Percentiles rank a stretch among this genome's conserved stretches.
Evolutionary conservation across 2,888 invertebrate genomes (phyloP).

Genomic region (Bugula neritina): DNA sequence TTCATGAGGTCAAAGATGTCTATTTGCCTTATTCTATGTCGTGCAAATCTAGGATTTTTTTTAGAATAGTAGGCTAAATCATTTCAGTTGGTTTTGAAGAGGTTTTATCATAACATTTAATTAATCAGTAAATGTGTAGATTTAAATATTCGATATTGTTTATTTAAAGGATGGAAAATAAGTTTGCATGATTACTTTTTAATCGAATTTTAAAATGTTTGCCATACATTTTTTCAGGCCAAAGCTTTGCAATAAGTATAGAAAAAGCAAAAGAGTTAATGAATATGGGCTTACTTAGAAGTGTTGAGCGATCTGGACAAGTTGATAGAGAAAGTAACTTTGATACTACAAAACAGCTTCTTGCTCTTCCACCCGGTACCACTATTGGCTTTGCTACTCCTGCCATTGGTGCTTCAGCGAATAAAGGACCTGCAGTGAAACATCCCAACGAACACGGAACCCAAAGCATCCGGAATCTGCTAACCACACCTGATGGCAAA

Average conservation of each 20-base stretch:
- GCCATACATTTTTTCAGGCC: too few relatives aligned
- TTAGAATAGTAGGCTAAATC: too few relatives aligned
- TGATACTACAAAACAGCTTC: background rate
- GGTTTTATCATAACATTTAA: too few relatives aligned
- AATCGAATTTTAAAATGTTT: too few relatives aligned
- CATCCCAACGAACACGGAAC: background rate
- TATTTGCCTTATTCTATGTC: too few relatives aligned
- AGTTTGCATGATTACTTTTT: too few relatives aligned
- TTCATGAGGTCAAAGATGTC: too few relatives aligned
- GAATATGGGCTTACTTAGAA: slow-evolving; percentile 7
- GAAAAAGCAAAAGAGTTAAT: slow-evolving; percentile 22
- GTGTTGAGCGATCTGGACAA: background rate
- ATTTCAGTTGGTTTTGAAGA: too few relatives aligned
- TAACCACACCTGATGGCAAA: slow-evolving; percentile 1
- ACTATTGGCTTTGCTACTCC: background rate
- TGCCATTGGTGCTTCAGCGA: background rate
- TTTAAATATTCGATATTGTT: too few relatives aligned
- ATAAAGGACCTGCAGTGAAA: background rate
- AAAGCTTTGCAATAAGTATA: background rate
- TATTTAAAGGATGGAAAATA: too few relatives aligned
- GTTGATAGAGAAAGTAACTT: background rate
- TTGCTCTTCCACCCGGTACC: background rate
- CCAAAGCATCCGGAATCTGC: background rate
- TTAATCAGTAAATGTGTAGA: too few relatives aligned
- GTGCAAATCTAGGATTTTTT: too few relatives aligned